These are phyloP conservation scores for Meloe dianella DNA, from an alignment of 2,888 invertebrate species.

Conservation along the genomic window DNA sequence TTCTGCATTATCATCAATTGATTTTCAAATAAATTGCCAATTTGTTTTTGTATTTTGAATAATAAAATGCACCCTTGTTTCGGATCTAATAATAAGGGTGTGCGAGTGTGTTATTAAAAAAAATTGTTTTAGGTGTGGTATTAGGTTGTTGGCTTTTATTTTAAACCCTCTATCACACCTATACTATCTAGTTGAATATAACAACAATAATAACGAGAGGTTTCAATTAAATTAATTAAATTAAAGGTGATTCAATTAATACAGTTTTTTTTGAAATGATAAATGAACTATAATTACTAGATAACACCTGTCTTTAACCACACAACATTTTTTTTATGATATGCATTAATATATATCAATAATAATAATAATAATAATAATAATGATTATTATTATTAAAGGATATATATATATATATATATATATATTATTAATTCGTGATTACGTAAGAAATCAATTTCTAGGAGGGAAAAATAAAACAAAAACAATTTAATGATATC, in stretches of 20 bases:
- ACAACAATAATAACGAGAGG: not conserved
- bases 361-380: not conserved
- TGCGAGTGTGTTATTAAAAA: no score
- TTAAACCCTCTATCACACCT: not conserved
- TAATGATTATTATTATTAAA: not conserved
- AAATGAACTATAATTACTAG: not conserved
- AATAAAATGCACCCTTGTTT: not conserved
- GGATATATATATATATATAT: no score
- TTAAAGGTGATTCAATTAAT: not conserved
- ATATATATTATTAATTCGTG: not conserved
- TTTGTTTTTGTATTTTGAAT: not conserved
- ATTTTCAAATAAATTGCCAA: not conserved
- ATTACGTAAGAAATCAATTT: not conserved
- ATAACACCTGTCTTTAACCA: not conserved
- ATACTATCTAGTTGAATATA: not conserved
- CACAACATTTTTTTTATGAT: not conserved
- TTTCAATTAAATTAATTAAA: slow-evolving; percentile 2
- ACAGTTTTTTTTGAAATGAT: not conserved
- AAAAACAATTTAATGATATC: not conserved
- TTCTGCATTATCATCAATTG: not conserved
- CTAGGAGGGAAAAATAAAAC: not conserved
- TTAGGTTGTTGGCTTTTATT: not conserved
- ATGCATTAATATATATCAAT: not conserved
- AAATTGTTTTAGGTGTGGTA: not conserved
- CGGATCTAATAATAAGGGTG: not conserved